phyloP scores from a whole-genome alignment of 2,113 vertebrate genomes.

The Raphicerus campestris region DNA sequence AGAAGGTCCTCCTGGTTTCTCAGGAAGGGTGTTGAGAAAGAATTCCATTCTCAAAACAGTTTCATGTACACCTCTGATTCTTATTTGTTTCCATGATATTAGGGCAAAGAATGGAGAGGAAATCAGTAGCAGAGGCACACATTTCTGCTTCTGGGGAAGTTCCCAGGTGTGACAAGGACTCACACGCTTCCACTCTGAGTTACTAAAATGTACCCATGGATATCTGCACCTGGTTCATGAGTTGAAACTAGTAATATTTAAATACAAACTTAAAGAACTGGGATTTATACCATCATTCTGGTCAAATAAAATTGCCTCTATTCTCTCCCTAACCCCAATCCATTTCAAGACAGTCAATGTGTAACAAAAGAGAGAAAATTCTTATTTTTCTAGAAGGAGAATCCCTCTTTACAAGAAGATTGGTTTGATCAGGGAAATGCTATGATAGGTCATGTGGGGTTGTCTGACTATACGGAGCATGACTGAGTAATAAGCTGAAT shows the following conservation, averaged over 20 bases:
- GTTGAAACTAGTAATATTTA: not conserved
- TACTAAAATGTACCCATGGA: not conserved
- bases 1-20: not conserved
- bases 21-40: not conserved
- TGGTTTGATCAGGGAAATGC: not conserved
- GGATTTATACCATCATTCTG: not conserved
- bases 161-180: not conserved
- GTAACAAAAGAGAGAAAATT: not conserved
- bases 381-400: not conserved
- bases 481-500: not conserved
- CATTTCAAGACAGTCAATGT: not conserved
- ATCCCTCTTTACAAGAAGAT: not conserved
- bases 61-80: not conserved
- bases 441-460: not conserved
- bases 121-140: not conserved
- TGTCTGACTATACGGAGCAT: not conserved
- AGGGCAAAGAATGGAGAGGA: not conserved
- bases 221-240: not conserved
- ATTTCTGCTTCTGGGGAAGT: not conserved
- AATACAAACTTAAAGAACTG: slow-evolving; percentile 10
- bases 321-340: not conserved
- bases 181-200: not conserved
- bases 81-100: not conserved
- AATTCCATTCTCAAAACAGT: slow-evolving; percentile 8
- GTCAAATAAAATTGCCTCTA: not conserved